These are phyloP conservation scores for Prenolepis imparis DNA, from an alignment of 2,888 invertebrate species.

Conservation along the genomic window DNA sequence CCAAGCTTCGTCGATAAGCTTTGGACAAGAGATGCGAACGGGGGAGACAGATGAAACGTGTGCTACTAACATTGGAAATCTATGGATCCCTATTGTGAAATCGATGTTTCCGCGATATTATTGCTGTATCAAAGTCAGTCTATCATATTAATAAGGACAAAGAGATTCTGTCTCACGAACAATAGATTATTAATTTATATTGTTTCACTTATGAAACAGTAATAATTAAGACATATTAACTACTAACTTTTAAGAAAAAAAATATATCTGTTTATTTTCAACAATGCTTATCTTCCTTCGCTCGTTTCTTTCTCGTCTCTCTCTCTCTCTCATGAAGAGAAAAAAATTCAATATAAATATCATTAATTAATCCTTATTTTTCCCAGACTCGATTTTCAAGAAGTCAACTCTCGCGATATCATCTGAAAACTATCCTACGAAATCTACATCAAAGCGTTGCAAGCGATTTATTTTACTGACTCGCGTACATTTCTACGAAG, in stretches of 20 bases:
- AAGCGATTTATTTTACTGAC: neutral
- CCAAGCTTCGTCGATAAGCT: neutral
- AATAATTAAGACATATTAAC: neutral
- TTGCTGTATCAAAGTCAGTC: neutral
- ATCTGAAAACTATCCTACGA: neutral
- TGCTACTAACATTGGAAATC: neutral
- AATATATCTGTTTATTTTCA: no score
- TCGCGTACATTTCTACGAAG: neutral
- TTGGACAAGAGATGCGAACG: neutral
- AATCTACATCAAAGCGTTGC: neutral
- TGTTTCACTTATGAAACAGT: neutral
- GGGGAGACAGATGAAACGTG: slow-evolving; percentile 11
- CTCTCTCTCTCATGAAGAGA: no score
- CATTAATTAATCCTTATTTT: no score
- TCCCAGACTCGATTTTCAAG: neutral
- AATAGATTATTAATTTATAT: slow-evolving; percentile 1
- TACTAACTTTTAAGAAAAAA: no score
- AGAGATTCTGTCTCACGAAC: neutral
- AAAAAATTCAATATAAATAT: no score
- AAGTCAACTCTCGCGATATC: neutral
- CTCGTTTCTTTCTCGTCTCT: no score
- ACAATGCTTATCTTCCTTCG: no score
- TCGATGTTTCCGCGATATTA: slow-evolving; percentile 9
- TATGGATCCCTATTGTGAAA: neutral
- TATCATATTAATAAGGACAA: neutral